Evolutionary conservation across 2,797 vertebrate genomes (phyloP).

Genomic region (Liasis olivaceus): DNA sequence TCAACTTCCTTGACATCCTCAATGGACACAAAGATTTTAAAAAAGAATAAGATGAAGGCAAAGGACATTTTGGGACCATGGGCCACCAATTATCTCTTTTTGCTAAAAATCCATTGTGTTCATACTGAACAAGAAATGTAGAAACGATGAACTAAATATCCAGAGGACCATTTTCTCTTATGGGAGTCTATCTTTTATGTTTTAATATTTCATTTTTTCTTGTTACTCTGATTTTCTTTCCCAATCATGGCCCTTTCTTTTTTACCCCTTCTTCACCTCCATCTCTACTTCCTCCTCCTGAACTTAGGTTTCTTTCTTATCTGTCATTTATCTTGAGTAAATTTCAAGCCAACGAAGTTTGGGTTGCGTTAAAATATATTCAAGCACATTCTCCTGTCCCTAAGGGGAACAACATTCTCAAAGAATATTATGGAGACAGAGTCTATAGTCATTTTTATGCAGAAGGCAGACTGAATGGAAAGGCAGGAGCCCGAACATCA

Average conservation of each 20-base stretch:
- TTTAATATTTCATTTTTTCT: background rate
- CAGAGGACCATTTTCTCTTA: background rate
- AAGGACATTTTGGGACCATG: background rate
- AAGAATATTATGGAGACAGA: conserved; percentile 38
- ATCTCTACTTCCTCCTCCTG: background rate
- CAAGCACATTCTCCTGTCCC: background rate
- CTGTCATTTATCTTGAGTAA: background rate
- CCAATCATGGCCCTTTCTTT: background rate
- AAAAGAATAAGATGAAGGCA: background rate
- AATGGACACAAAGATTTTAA: background rate
- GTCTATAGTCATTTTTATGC: conserved; percentile 40
- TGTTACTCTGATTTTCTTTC: background rate
- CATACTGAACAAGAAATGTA: background rate
- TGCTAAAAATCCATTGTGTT: background rate
- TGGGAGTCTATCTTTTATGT: accelerated
- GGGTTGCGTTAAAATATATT: conserved; percentile 33
- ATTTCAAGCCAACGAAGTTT: conserved; percentile 25
- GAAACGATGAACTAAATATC: background rate
- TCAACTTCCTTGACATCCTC: background rate
- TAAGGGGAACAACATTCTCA: conserved; percentile 24
- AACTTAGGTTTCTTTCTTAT: background rate
- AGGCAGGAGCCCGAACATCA: conserved; percentile 31
- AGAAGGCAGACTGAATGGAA: conserved; percentile 32
- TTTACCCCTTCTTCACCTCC: background rate
- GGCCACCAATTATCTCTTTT: background rate